phyloP scores from a whole-genome alignment of 2,888 invertebrate species.

The Chloroclystis v-ata region DNA sequence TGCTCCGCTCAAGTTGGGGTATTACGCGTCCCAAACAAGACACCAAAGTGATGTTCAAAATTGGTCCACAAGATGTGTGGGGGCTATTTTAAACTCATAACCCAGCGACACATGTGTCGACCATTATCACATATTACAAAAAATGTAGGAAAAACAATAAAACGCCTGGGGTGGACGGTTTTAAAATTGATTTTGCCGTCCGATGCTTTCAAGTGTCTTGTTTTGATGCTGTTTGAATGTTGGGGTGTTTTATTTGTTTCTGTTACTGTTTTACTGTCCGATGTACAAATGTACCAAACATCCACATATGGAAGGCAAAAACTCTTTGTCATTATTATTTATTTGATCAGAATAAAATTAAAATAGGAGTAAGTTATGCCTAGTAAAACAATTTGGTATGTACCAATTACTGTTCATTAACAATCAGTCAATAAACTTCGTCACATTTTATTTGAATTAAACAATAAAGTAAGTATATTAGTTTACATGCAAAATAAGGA shows the following conservation, averaged over 20 bases:
- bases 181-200: conserved; percentile 63
- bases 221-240: conserved; percentile 1
- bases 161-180: conserved; percentile 55
- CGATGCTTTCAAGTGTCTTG: conserved; percentile 27
- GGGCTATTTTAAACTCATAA: conserved; percentile 78
- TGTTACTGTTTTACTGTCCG: background rate
- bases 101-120: conserved; percentile 74
- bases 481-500: too few relatives aligned
- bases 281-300: background rate
- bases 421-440: too few relatives aligned
- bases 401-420: too few relatives aligned
- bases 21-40: conserved; percentile 27
- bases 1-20: conserved; percentile 7
- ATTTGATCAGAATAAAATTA: too few relatives aligned
- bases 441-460: too few relatives aligned
- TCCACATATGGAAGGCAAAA: too few relatives aligned
- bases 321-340: too few relatives aligned
- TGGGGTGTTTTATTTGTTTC: background rate
- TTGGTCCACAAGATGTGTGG: conserved; percentile 58
- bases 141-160: conserved; percentile 75
- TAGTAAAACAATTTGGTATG: too few relatives aligned
- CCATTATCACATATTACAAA: conserved; percentile 79
- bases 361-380: too few relatives aligned
- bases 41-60: conserved; percentile 53
- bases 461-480: too few relatives aligned